phyloP scores from a whole-genome alignment of 2,888 invertebrate species.

The Ormyrus thymus region DNA sequence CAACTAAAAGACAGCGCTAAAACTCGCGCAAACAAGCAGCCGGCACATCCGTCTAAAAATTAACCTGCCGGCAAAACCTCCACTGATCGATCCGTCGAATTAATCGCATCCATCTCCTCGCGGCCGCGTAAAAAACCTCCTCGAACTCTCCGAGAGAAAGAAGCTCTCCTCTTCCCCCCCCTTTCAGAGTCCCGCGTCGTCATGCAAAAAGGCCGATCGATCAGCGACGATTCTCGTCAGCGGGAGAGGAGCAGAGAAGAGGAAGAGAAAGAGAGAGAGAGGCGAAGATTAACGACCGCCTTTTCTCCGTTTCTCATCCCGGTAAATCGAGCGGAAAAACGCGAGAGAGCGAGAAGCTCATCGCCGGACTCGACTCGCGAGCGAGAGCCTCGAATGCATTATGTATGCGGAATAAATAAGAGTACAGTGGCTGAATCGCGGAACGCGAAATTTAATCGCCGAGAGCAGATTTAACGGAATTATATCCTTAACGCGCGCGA shows the following conservation, averaged over 20 bases:
- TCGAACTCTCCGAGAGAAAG: not conserved
- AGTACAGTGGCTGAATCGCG: not conserved
- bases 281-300: slow-evolving; percentile 61
- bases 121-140: too few relatives aligned
- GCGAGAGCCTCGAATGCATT: slow-evolving; percentile 64
- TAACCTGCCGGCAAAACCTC: slow-evolving; percentile 5
- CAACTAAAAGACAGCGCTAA: too few relatives aligned
- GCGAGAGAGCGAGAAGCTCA: not conserved
- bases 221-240: slow-evolving; percentile 20
- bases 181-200: slow-evolving; percentile 27
- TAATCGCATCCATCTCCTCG: slow-evolving; percentile 53
- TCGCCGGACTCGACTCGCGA: slow-evolving; percentile 46
- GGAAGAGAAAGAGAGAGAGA: slow-evolving; percentile 32
- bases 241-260: not conserved
- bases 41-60: not conserved
- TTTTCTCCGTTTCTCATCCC: slow-evolving; percentile 48
- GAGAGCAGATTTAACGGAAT: not conserved
- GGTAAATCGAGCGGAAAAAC: slow-evolving; percentile 70
- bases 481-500: too few relatives aligned
- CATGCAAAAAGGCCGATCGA: slow-evolving; percentile 56
- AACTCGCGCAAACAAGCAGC: too few relatives aligned
- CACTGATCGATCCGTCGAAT: slow-evolving; percentile 58
- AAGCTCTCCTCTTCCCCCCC: not conserved
- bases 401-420: slow-evolving; percentile 71
- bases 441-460: slow-evolving; percentile 30